phyloP scores from a whole-genome alignment of 2,888 invertebrate species.

The Oeneis ivallda region DNA sequence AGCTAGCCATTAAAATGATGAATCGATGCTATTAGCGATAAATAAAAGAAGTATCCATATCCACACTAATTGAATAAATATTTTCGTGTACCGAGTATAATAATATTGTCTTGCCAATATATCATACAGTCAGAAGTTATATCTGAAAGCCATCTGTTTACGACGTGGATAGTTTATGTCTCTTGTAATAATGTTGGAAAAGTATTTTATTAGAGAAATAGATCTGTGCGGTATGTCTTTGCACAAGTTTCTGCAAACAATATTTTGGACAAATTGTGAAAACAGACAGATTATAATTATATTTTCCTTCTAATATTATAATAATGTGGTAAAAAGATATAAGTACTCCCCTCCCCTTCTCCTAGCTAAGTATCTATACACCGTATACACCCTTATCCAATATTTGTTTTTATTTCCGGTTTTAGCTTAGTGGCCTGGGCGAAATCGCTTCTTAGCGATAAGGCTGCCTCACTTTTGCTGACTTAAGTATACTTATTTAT shows the following conservation, averaged over 20 bases:
- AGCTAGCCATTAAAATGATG: too few relatives aligned
- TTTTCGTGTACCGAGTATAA: slow-evolving; percentile 19
- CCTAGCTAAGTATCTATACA: too few relatives aligned
- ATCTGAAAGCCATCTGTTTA: slow-evolving; percentile 38
- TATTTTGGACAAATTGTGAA: not conserved
- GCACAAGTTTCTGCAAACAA: slow-evolving; percentile 3
- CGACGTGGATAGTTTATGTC: slow-evolving; percentile 35
- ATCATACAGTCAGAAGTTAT: slow-evolving; percentile 39
- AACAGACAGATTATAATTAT: not conserved
- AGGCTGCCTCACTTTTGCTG: too few relatives aligned
- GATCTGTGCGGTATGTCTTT: not conserved
- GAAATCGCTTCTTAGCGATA: too few relatives aligned
- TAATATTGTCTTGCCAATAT: slow-evolving; percentile 30
- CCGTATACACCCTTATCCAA: too few relatives aligned
- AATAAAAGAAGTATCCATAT: too few relatives aligned
- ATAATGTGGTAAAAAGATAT: too few relatives aligned
- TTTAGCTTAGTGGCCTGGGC: too few relatives aligned
- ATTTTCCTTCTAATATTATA: too few relatives aligned
- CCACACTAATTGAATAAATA: slow-evolving; percentile 5
- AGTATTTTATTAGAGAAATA: slow-evolving; percentile 23
- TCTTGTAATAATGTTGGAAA: slow-evolving; percentile 24
- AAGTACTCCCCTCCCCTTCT: too few relatives aligned
- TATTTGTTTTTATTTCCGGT: too few relatives aligned
- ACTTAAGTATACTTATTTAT: too few relatives aligned
- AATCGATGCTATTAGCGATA: not conserved